Percentiles rank a stretch among this genome's conserved stretches.
Conservation (phyloP, 2,797 vertebrate genomes). For the Staurois parvus region DNA sequence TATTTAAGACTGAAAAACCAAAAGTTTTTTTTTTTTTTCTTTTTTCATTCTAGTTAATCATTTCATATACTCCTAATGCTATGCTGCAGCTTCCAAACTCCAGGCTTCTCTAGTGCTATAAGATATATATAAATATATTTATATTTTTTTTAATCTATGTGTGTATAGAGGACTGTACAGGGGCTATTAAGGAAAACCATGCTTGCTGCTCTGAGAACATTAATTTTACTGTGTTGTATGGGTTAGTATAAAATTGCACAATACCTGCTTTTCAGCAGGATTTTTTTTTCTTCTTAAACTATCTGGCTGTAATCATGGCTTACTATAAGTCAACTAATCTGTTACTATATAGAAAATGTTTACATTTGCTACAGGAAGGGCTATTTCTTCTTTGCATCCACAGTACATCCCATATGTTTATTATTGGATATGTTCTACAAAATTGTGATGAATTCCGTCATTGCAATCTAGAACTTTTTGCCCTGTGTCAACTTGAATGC, state of each 20-base stretch:
- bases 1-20: conserved; percentile 21
- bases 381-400: conserved; percentile 54
- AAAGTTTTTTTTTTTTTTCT: background rate
- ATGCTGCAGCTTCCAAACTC: conserved; percentile 20
- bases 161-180: background rate
- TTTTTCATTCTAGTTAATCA: background rate
- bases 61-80: background rate
- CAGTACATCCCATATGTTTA: background rate
- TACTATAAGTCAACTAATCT: background rate
- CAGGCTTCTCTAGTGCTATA: background rate
- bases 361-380: conserved; percentile 58
- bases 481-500: background rate
- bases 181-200: conserved; percentile 38
- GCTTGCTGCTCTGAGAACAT: conserved; percentile 46
- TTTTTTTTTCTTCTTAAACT: background rate
- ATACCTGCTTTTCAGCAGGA: conserved; percentile 27
- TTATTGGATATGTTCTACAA: background rate
- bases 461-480: background rate
- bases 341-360: conserved; percentile 57
- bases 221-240: conserved; percentile 27
- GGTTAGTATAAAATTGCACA: conserved; percentile 26
- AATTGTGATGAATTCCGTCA: background rate
- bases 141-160: background rate
- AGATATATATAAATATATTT: background rate
- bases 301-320: conserved; percentile 9